Evolutionary conservation across 2,888 invertebrate species (phyloP), one percentile per base, ranked within the genome.

Genomic region (Caenorhabditis sinica): DNA sequence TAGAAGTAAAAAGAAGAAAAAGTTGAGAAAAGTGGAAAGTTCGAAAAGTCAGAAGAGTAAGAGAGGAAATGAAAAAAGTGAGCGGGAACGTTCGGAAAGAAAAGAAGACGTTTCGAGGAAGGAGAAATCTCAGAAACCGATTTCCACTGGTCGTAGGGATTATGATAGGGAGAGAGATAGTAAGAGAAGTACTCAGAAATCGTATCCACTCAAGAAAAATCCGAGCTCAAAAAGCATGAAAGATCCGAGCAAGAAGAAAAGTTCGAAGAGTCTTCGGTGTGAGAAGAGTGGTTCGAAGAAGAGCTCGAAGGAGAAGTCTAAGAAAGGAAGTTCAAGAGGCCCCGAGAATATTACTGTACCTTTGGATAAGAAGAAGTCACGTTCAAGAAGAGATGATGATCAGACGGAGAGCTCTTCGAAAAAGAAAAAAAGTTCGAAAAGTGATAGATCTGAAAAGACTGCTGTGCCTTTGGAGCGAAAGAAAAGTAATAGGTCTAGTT

Each of bases 1-100:
- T n/a, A 36, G 40, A 61, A 61, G 61, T 61, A 28, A 51, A 49
- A 30, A 23, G 15, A 53, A 56, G 56, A 69, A 56, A n/a, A 56
- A 69, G 23, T 69, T 56, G 56, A 69, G 69, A 56, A 69, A 69
- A 68, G 51, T 53, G 51, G 56, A 56, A 8, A 53, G 68, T 43
- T 43, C 20, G 8, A 63, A 25, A 33, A 68, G 56, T 15, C 56
- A 56, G 36, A 68, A 53, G 23, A 36, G 36, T 15, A 36, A 36
- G 20, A 51, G 53, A 36, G 53, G 11, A 23, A 33, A 36, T 30
- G 20, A 53, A 2, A 33, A 53, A 30, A 69, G 68, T 25, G 28
- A 56, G 28, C 9, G 56, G 15, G 56, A 56, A 28, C 20, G n/a
- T 13, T 49, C 33, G 15, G 56, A 69, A n/a, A n/a, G n/a, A n/a